Conservation (phyloP, 2,113 vertebrate species). For the Maccullochella peelii region DNA sequence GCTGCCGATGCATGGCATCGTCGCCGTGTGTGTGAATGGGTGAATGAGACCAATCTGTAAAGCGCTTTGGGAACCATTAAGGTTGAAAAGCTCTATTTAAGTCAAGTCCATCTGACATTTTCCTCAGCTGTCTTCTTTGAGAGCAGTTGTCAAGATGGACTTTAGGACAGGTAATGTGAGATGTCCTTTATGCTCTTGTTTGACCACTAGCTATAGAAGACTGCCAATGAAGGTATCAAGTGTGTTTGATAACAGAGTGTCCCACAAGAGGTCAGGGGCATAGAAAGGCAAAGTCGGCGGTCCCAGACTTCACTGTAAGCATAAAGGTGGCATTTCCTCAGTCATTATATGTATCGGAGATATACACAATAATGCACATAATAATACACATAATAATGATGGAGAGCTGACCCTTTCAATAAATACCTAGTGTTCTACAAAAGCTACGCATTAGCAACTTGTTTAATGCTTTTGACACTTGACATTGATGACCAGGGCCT, state of each 20-base stretch:
- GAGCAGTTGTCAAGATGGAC: conserved; percentile 18
- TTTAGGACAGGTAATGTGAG: conserved; percentile 4
- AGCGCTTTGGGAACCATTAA: no score
- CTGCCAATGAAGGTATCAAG: conserved; percentile 13
- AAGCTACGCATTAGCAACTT: background rate
- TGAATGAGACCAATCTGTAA: no score
- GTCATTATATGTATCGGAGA: no score
- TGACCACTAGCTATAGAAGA: background rate
- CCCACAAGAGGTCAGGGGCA: conserved; percentile 3
- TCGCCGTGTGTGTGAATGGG: no score
- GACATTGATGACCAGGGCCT: background rate
- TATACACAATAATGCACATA: background rate
- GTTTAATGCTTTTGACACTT: background rate
- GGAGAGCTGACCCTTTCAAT: background rate
- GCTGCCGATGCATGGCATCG: no score
- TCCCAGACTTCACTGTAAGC: background rate
- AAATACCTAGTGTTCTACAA: background rate
- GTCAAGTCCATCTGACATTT: conserved; percentile 35
- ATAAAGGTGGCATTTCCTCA: no score
- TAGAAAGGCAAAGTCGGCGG: background rate
- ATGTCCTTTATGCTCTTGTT: conserved; percentile 19
- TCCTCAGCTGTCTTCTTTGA: conserved; percentile 22
- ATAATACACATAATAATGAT: background rate
- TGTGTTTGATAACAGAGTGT: conserved; percentile 7
- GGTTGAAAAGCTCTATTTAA: no score